Base-by-base conservation (phyloP, 2,113 vertebrate genomes). In the Ariopsis seemanni region DNA sequence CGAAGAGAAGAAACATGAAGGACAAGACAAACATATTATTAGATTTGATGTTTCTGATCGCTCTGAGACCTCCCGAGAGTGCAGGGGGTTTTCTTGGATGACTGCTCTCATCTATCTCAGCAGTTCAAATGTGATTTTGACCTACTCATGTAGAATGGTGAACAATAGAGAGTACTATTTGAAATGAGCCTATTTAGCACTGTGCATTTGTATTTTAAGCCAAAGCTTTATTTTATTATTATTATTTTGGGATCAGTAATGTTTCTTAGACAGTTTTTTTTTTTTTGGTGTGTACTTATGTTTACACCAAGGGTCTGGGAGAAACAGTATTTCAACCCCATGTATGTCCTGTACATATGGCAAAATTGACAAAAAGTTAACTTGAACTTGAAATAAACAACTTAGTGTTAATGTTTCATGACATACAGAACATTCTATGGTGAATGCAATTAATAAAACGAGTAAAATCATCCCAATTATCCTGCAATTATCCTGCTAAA, bases 41-140 rank as follows among this genome's bases (percentile, higher is more conserved):
- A 75, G 75, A 80, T 86, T 65, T 84, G 87, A 86, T 75, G 62
- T 90, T 87, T 91, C 69, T 91, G 89, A 91, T 86, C 86, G 81
- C 65, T 86, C 86, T 85, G 82, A 72, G 72, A 69, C 88, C 91
- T 89, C 90, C 81, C 74, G 87, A 86, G 87, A 90, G 89, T 82
- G 65, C 42, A 75, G 42, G 58, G 85, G 27, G 25, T 82, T 84
- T 90, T 87, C 87, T 85, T 81, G 87, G 84, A 69, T 87, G 90
- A 91, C 82, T 25, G 65, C 88, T 77, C 79, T 18, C 86, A 88
- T 93, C 90, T 92, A 79, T 91, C 92, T 89, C 83, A 85, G 65
- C 83, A n/a, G 72, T 88, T 62, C 63, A 89, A 88, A 88, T 88
- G 80, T 86, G 81, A 83, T 90, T 63, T 84, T 20, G 12, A 78